Percentiles rank a stretch among this genome's conserved stretches.
Evolutionary conservation across 1,140 invertebrate genomes (phyloP).

Genomic region (Achatina immaculata): DNA sequence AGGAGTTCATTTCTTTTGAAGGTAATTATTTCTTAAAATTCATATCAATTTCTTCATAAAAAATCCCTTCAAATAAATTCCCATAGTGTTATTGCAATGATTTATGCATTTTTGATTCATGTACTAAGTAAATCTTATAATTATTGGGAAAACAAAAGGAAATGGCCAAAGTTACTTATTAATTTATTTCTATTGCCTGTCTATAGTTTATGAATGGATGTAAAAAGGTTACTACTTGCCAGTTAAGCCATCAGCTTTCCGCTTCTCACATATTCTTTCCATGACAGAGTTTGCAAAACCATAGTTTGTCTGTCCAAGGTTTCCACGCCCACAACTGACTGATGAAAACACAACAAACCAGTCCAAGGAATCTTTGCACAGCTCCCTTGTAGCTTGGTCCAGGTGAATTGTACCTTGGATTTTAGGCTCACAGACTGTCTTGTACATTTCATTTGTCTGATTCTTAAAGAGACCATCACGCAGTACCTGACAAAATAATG

Average conservation of each 20-base stretch:
- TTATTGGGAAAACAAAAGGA: too few species aligned
- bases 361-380: constrained; percentile 79
- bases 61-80: too few species aligned
- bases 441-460: constrained; percentile 84
- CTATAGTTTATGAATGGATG: too few species aligned
- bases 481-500: constrained; percentile 72
- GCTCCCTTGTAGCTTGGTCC: constrained; percentile 80
- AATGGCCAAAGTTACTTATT: too few species aligned
- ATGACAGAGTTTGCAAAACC: constrained; percentile 95
- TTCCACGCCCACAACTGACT: constrained; percentile 93
- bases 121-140: too few species aligned
- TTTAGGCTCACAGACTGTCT: constrained; percentile 76
- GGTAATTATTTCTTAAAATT: too few species aligned
- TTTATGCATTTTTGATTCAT: too few species aligned
- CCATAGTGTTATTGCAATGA: too few species aligned
- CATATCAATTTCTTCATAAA: too few species aligned
- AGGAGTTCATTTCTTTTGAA: too few species aligned
- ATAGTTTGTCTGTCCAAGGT: constrained; percentile 95
- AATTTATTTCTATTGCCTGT: too few species aligned
- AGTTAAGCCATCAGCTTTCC: constrained; percentile 82
- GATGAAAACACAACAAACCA: constrained; percentile 94
- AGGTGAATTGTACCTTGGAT: constrained; percentile 80
- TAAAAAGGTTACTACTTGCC: too few species aligned
- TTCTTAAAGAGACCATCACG: constrained; percentile 91
- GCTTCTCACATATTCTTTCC: constrained; percentile 91